Base-by-base conservation (phyloP, 2,113 vertebrate species). In the Hydrochoerus hydrochaeris region DNA sequence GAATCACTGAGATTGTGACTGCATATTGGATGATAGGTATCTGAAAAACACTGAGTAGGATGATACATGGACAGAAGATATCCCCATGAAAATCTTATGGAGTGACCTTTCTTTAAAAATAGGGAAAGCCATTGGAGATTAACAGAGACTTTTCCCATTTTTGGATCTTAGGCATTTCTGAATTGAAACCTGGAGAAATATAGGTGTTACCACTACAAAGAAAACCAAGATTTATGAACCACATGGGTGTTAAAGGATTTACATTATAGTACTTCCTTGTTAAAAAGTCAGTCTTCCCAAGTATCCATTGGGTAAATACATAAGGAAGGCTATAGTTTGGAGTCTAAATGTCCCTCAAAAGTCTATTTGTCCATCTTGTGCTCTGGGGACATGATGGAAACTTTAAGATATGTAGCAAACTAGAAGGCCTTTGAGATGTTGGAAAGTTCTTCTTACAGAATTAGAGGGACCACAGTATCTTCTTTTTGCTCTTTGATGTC, bases 371-470 rank as follows among this genome's bases (percentile, higher is more conserved):
- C 38, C 38, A 84, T 26, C 26, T 84, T 84, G 38, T 62, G 26
- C 58, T 20, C 38, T 60, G 38, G 38, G 26, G 7, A 62, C 38
- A 63, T 62, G 38, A 26, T 19, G 16, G 41, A 41, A 46, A 77
- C 75, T 49, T 30, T 46, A 73, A 41, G 75, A 77, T 13, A 30
- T 77, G 24, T 46, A 7, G 44, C 26, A 13, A 16, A 16, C 24
- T 46, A 49, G 26, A 13, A 46, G 19, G 2, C 14, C 26, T 30
- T 30, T 12, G 14, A 28, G 41, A 32, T 44, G 17, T 16, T 8
- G 17, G 19, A 19, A 4, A 2, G 3, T 35, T n/a, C 3, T 0
- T 13, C 22, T 87, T 28, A 28, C 8, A 12, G 35, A 12, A 14
- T 35, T 7, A 71, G 24, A 69, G 7, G 28, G 6, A 71, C 35